Evolutionary conservation across 2,797 vertebrate genomes (phyloP).

Genomic region (Cyprinodon diabolis): DNA sequence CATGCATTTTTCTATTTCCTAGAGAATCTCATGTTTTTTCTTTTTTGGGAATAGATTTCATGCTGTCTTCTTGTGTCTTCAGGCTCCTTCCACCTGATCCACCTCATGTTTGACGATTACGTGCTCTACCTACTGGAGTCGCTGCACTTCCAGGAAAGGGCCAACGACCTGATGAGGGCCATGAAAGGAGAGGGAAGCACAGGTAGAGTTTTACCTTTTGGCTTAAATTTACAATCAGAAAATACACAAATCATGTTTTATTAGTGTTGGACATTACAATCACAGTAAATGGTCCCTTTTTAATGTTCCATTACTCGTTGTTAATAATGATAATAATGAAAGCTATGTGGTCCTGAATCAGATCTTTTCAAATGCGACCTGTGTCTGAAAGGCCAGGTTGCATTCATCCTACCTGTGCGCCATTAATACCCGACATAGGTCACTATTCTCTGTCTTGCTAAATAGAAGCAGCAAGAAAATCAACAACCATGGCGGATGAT

Average conservation of each 20-base stretch:
- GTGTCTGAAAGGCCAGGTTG: too few species aligned
- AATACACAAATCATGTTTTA: too few species aligned
- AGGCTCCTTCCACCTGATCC: conserved; percentile 99
- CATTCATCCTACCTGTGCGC: too few species aligned
- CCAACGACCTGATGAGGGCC: conserved; percentile 95
- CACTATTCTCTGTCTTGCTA: too few species aligned
- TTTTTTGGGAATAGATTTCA: background rate
- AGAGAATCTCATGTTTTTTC: background rate
- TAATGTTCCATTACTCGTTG: background rate
- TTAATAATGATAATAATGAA: background rate
- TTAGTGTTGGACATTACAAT: too few species aligned
- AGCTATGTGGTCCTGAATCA: too few species aligned
- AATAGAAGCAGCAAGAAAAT: too few species aligned
- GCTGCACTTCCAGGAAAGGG: conserved; percentile 96
- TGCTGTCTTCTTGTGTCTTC: conserved; percentile 34
- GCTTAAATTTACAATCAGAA: too few species aligned
- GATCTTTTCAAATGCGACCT: too few species aligned
- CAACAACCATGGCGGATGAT: too few species aligned
- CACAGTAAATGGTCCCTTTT: background rate
- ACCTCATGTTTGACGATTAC: conserved; percentile 99
- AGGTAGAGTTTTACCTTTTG: conserved; percentile 79
- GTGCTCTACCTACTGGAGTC: conserved; percentile 98
- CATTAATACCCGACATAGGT: too few species aligned
- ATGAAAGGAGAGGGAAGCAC: conserved; percentile 93
- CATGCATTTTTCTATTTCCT: background rate